phyloP scores from a whole-genome alignment of 2,888 invertebrate species.

The Sepiola atlantica region DNA sequence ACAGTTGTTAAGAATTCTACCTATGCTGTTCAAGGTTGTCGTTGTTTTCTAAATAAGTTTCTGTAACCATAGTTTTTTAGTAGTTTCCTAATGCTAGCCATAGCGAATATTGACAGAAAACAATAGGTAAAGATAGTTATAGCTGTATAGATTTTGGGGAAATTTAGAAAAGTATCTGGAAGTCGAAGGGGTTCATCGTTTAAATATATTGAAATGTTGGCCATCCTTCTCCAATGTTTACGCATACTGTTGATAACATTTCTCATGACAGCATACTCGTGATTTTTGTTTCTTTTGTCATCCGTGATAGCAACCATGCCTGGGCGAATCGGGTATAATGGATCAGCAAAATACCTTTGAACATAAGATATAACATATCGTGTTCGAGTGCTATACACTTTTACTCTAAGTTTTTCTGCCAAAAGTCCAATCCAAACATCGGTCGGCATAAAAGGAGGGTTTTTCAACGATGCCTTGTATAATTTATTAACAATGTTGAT shows the following conservation, averaged over 20 bases:
- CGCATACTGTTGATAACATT: background rate
- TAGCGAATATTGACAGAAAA: too few relatives aligned
- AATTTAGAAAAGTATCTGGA: too few relatives aligned
- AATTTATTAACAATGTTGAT: background rate
- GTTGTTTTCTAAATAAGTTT: too few relatives aligned
- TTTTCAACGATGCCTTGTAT: background rate
- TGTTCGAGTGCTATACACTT: background rate
- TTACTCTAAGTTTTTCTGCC: background rate
- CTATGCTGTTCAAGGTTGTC: too few relatives aligned
- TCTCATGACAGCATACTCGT: background rate
- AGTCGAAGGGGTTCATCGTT: too few relatives aligned
- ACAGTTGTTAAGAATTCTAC: too few relatives aligned
- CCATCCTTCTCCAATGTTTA: background rate
- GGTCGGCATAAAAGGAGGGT: background rate
- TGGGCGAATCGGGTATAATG: background rate
- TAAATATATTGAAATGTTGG: too few relatives aligned
- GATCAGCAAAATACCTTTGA: background rate
- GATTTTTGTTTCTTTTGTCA: background rate
- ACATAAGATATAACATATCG: background rate
- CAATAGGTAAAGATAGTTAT: too few relatives aligned
- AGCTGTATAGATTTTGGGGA: too few relatives aligned
- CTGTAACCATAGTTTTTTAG: too few relatives aligned
- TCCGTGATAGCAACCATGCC: background rate
- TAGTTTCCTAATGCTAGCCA: too few relatives aligned
- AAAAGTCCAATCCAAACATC: constrained; percentile 42